Base-by-base conservation (phyloP, 2,113 vertebrate species). In the Callorhinus ursinus region DNA sequence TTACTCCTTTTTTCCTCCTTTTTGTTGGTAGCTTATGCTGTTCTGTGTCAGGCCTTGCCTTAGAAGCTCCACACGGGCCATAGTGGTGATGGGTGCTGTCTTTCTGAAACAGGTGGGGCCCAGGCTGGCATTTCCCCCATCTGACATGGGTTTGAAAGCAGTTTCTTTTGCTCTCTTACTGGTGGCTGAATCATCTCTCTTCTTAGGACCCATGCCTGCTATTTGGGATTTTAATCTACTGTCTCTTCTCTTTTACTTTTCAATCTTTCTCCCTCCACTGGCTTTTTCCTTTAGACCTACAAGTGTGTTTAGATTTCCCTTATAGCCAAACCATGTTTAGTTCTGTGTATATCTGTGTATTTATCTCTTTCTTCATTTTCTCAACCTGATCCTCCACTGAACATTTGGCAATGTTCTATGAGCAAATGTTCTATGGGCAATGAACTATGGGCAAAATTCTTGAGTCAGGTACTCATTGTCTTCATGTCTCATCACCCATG, bases 271-370 rank as follows among this genome's bases (percentile, higher is more conserved):
- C 12, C 42, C n/a, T 76, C 65, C 10, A 7, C 7, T 36, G 9
- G 24, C 10, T 53, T 55, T 51, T 97, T 96, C 79, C 9, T 63
- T 93, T 88, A 93, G 61, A 90, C 18, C 36, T 39, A 72, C 36
- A 74, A 19, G 19, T 84, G 15, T 79, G 19, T 74, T 95, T 91
- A 36, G 22, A 26, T 90, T 74, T 88, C 15, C 51, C 74, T 84
- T 80, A 61, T 31, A 49, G 28, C 33, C 59, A 31, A 59, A 71
- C 28, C 33, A 4, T 65, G 24, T 39, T 65, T 33, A 15, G 69
- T 57, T 76, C 7, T 91, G 39, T 61, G 46, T 82, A 7, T 63
- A 46, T 36, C 15, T 42, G 26, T 39, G 19, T 39, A 18, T 72
- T 19, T 69, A 19, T 80, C 24, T 88, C 22, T 65, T 0, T 49